Evolutionary conservation across 2,797 vertebrate species (phyloP).

Genomic region (Poecilia picta): DNA sequence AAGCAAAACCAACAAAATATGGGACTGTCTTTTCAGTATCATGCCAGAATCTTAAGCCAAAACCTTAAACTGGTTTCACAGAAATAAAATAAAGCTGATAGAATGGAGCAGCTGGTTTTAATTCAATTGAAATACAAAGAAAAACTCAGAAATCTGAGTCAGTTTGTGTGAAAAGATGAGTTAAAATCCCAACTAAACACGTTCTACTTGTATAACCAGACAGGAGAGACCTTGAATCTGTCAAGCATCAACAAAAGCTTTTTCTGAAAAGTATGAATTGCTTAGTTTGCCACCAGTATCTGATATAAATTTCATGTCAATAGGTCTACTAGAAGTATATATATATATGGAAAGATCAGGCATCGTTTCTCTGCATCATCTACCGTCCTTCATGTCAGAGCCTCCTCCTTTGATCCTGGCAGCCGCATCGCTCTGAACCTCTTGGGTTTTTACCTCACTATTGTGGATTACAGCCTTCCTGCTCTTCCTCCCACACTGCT

Average conservation of each 20-base stretch:
- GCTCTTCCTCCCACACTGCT: slow-evolving; percentile 36
- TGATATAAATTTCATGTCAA: neutral
- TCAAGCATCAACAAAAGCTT: neutral
- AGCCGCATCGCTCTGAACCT: slow-evolving; percentile 13
- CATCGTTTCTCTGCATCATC: slow-evolving; percentile 13
- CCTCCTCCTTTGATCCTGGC: slow-evolving; percentile 2
- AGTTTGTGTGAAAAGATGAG: neutral
- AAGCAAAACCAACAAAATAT: neutral
- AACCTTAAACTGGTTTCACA: neutral
- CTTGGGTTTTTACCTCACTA: slow-evolving; percentile 20
- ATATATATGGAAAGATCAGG: neutral
- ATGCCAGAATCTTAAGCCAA: neutral
- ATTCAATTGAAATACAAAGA: neutral
- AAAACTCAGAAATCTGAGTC: neutral
- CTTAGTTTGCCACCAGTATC: neutral
- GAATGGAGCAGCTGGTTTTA: neutral
- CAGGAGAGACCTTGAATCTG: neutral
- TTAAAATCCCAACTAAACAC: neutral
- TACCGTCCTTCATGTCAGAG: neutral
- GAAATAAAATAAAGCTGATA: neutral
- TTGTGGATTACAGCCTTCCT: slow-evolving; percentile 41
- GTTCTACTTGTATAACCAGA: neutral
- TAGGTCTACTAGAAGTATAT: neutral
- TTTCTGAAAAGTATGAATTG: neutral
- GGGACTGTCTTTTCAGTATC: neutral